A percentile compares a stretch with the other conserved stretches of the same genome.
phyloP scores from a whole-genome alignment of 1,140 invertebrate species.

The Chironomus tepperi region DNA sequence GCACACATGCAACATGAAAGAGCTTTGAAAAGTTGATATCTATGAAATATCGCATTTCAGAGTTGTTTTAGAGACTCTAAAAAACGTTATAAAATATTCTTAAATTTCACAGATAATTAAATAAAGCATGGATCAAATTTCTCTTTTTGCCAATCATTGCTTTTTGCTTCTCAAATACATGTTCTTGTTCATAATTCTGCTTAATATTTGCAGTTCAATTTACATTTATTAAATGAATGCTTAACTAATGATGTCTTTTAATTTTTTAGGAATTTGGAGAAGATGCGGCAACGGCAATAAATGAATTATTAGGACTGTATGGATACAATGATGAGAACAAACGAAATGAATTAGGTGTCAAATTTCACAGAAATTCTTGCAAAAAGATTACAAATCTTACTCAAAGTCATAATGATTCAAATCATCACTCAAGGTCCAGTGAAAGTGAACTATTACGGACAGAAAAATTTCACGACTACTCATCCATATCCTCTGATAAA shows the following conservation, averaged over 20 bases:
- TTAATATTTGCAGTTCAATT: no score
- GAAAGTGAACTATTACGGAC: neutral
- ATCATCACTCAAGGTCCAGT: neutral
- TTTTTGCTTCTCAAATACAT: neutral
- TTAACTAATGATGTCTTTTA: slow-evolving; percentile 25
- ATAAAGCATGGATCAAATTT: slow-evolving; percentile 6
- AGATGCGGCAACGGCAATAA: slow-evolving; percentile 75
- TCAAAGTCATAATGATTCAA: neutral
- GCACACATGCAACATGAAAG: neutral
- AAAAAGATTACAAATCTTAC: neutral
- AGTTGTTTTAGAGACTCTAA: neutral
- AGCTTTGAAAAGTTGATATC: slow-evolving; percentile 12
- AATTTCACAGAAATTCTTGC: neutral
- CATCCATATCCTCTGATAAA: slow-evolving; percentile 33
- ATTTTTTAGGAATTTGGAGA: slow-evolving; percentile 58
- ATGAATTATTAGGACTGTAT: slow-evolving; percentile 81
- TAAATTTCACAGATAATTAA: slow-evolving; percentile 23
- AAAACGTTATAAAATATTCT: slow-evolving; percentile 23
- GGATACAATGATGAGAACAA: slow-evolving; percentile 62
- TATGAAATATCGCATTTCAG: slow-evolving; percentile 2
- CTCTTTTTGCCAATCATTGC: slow-evolving; percentile 12
- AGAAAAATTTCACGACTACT: neutral
- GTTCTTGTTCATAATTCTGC: no score
- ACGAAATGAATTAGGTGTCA: neutral
- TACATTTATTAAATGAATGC: no score